A percentile compares a stretch with the other conserved stretches of the same genome.
Evolutionary conservation across 2,113 vertebrate genomes (phyloP).

Genomic region (Mobula birostris): DNA sequence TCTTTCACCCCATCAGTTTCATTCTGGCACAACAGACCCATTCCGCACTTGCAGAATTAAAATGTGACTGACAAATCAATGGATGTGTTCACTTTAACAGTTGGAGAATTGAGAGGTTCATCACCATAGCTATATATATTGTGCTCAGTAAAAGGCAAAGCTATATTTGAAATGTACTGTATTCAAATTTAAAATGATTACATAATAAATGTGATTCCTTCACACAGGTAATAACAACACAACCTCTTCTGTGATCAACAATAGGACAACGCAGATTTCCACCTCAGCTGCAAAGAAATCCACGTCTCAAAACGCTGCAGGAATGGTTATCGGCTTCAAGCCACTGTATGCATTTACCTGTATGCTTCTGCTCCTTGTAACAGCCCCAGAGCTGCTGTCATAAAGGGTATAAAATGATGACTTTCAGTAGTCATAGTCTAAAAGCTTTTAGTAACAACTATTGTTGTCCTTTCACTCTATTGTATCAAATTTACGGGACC

Average conservation of each 20-base stretch:
- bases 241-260: neutral
- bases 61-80: too few species aligned
- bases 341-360: neutral
- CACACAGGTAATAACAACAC: neutral
- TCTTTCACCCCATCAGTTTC: too few species aligned
- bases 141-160: neutral
- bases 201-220: neutral
- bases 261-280: too few species aligned
- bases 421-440: neutral
- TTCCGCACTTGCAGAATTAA: too few species aligned
- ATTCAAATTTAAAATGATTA: neutral
- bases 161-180: neutral
- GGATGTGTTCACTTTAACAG: too few species aligned
- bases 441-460: too few species aligned
- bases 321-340: neutral
- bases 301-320: neutral
- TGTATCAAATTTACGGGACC: neutral
- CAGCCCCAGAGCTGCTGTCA: neutral
- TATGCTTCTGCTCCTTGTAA: neutral
- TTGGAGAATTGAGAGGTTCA: neutral
- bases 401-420: neutral
- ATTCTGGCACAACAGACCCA: too few species aligned
- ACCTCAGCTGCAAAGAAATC: too few species aligned
- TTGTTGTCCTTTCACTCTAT: neutral
- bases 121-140: neutral